These are phyloP conservation scores for Poecilobothrus nobilitatus DNA, from an alignment of 2,888 invertebrate species.

Conservation along the genomic window DNA sequence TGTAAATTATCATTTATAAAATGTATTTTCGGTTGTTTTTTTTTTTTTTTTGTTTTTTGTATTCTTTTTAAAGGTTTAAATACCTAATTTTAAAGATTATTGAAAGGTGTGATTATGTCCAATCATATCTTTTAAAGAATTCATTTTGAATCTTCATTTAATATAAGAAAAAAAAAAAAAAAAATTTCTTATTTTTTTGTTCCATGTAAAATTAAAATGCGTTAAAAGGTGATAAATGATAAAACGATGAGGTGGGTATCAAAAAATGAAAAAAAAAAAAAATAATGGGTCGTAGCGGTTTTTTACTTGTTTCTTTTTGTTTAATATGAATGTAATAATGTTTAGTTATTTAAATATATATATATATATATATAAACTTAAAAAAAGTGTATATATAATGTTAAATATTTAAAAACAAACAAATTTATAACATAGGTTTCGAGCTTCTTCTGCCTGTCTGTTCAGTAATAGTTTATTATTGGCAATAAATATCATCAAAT, in stretches of 20 bases:
- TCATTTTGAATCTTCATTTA: background rate
- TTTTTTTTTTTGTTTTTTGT: background rate
- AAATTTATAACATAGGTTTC: no score
- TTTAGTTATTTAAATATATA: no score
- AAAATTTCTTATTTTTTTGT: background rate
- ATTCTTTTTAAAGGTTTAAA: background rate
- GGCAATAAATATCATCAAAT: no score
- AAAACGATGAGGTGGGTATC: slow-evolving; percentile 9
- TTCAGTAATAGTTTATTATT: no score
- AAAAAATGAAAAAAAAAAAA: background rate
- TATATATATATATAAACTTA: no score
- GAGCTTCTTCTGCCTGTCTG: no score
- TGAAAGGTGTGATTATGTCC: slow-evolving; percentile 4
- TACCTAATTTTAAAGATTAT: background rate
- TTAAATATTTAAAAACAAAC: no score
- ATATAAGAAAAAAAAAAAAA: background rate
- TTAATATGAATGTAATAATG: no score
- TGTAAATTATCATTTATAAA: no score
- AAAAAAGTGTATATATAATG: no score
- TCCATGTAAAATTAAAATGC: background rate
- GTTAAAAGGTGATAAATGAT: slow-evolving; percentile 7
- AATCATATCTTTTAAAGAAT: background rate
- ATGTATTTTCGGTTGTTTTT: background rate
- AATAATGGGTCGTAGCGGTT: background rate
- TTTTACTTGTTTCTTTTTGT: no score